Evolutionary conservation across 2,797 vertebrate genomes (phyloP), one percentile per base, ranked within the genome.

Genomic region (Ataeniobius toweri): DNA sequence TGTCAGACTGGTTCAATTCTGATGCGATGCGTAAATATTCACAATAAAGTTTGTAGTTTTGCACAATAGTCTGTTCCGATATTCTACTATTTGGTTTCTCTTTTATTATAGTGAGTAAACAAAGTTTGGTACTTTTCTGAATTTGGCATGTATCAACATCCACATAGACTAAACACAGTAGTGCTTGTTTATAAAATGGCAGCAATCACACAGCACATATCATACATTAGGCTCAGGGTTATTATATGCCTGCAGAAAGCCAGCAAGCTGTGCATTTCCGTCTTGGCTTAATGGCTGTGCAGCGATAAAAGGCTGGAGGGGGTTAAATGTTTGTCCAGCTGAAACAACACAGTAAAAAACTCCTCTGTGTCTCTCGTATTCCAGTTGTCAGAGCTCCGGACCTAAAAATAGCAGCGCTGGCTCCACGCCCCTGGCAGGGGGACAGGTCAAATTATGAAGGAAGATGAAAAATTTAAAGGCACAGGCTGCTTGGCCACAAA

Each of bases 381-480:
- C 91, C 63, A 92, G 91, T 89, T 91, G 89, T 96, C 96, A 97
- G 96, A 96, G 96, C 96, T 95, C 95, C 93, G 94, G 91, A 92
- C 92, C 96, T 97, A 96, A 96, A 98, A 98, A 98, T 98, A 98
- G 96, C 93, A 74, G 85, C 56, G 94, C 95, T 93, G 96, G 97
- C 96, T 97, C 96, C 95, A 96, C 96, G 96, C 95, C 96, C 94
- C 97, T 97, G 97, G 97, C 97, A 94, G 96, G 96, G 96, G 96
- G 96, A 97, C 95, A 97, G 96, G 96, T 97, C 97, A 97, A 96
- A 96, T 93, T 94, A 97, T 97, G 96, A 96, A 96, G 96, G 95
- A 96, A 97, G 94, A 95, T 95, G 93, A 95, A 95, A 94, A 94
- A 93, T 95, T 95, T 95, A 95, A 95, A 95, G 94, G 94, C 93